These are phyloP conservation scores for Caenorhabditis imperialis DNA, from an alignment of 2,888 invertebrate species.

Conservation along the genomic window DNA sequence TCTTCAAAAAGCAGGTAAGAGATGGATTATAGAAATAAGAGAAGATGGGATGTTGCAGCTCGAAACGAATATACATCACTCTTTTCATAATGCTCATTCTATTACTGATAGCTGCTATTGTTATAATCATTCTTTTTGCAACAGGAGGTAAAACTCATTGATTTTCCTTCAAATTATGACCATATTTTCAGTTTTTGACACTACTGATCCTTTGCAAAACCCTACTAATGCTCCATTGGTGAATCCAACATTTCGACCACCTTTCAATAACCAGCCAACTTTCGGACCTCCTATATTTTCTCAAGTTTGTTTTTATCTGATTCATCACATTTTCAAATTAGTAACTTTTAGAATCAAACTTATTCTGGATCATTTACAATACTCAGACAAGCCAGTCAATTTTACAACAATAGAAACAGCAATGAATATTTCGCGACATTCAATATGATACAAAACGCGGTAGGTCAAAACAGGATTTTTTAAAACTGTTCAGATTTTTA, in stretches of 20 bases:
- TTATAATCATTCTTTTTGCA: conserved; percentile 65
- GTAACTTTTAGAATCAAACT: conserved; percentile 45
- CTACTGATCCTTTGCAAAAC: conserved; percentile 25
- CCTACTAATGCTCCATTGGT: conserved; percentile 29
- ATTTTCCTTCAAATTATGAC: neutral
- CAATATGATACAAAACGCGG: conserved; percentile 55
- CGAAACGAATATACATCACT: conserved; percentile 51
- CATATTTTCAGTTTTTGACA: conserved; percentile 27
- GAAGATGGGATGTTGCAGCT: conserved; percentile 38
- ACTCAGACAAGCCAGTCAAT: conserved; percentile 51
- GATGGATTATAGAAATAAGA: neutral
- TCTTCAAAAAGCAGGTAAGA: conserved; percentile 34
- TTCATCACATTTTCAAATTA: neutral
- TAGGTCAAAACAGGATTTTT: conserved; percentile 12
- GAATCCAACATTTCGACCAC: conserved; percentile 43
- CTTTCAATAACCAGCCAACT: conserved; percentile 29
- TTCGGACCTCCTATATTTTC: conserved; percentile 38
- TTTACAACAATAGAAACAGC: conserved; percentile 48
- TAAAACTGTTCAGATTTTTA: conserved; percentile 21
- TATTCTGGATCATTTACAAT: conserved; percentile 52
- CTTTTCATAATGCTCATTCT: conserved; percentile 51
- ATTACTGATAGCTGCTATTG: conserved; percentile 63
- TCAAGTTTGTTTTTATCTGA: conserved; percentile 4
- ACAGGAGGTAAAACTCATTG: conserved; percentile 49
- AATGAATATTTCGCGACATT: conserved; percentile 38